Evolutionary conservation across 2,888 invertebrate genomes (phyloP).

Genomic region (Anagyrus pseudococci): DNA sequence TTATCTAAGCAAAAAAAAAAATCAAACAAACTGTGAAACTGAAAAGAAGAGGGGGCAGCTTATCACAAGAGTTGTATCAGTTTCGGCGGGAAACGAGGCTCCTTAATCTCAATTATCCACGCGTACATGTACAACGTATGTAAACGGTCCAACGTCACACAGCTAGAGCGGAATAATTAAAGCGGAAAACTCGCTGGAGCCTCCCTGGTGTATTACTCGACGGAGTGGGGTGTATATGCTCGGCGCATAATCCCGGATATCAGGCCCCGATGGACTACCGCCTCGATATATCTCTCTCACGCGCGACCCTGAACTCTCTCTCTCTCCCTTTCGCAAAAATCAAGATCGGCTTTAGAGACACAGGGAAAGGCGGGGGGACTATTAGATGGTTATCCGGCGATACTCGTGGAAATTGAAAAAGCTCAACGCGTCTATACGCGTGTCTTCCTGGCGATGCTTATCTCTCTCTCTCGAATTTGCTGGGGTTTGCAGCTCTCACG

Average conservation of each 20-base stretch:
- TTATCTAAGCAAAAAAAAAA: too few relatives aligned
- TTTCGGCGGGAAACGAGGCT: constrained; percentile 14
- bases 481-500: too few relatives aligned
- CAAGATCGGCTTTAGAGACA: constrained; percentile 36
- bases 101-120: constrained; percentile 45
- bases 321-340: constrained; percentile 26
- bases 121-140: constrained; percentile 16
- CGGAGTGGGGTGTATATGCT: too few relatives aligned
- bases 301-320: constrained; percentile 39
- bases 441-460: not conserved
- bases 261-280: constrained; percentile 25
- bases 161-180: constrained; percentile 53
- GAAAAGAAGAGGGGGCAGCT: too few relatives aligned
- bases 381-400: constrained; percentile 51
- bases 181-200: constrained; percentile 47
- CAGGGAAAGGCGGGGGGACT: too few relatives aligned
- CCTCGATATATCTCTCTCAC: constrained; percentile 36
- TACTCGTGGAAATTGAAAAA: constrained; percentile 49
- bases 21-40: too few relatives aligned
- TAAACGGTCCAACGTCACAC: constrained; percentile 29
- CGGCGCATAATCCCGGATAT: constrained; percentile 48
- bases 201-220: constrained; percentile 39
- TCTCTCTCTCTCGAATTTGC: too few relatives aligned
- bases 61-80: too few relatives aligned
- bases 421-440: not conserved